phyloP scores from a whole-genome alignment of 2,888 invertebrate species.

The Omphaloscelis lunosa region DNA sequence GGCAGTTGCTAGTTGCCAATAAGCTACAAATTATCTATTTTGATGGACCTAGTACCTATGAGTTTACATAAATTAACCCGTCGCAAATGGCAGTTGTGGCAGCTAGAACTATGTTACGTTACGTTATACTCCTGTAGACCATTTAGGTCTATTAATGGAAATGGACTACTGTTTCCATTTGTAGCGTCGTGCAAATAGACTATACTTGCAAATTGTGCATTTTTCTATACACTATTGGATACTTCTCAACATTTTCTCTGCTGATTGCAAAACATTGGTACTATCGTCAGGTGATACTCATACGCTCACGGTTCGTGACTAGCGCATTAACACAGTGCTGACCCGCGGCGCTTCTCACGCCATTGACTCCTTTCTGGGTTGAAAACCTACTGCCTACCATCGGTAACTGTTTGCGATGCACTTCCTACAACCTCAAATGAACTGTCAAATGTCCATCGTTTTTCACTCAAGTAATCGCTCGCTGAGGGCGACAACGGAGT shows the following conservation, averaged over 20 bases:
- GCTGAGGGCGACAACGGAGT: constrained; percentile 50
- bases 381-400: constrained; percentile 63
- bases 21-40: neutral
- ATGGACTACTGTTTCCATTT: neutral
- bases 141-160: neutral
- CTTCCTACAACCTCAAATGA: constrained; percentile 47
- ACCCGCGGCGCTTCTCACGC: constrained; percentile 78
- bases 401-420: constrained; percentile 57
- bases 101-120: neutral
- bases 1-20: no score
- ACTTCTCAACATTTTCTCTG: constrained; percentile 15
- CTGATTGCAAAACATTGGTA: constrained; percentile 49
- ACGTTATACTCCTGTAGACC: neutral
- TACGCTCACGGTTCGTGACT: constrained; percentile 72
- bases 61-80: neutral
- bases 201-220: neutral
- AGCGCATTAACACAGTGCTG: constrained; percentile 73
- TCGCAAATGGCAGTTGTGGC: neutral
- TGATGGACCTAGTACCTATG: neutral
- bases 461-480: constrained; percentile 45
- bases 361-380: constrained; percentile 74
- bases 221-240: constrained; percentile 15
- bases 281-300: constrained; percentile 59
- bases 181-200: neutral
- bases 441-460: constrained; percentile 51